Conservation (phyloP, 2,797 vertebrate species). For the Neosalanx taihuensis region DNA sequence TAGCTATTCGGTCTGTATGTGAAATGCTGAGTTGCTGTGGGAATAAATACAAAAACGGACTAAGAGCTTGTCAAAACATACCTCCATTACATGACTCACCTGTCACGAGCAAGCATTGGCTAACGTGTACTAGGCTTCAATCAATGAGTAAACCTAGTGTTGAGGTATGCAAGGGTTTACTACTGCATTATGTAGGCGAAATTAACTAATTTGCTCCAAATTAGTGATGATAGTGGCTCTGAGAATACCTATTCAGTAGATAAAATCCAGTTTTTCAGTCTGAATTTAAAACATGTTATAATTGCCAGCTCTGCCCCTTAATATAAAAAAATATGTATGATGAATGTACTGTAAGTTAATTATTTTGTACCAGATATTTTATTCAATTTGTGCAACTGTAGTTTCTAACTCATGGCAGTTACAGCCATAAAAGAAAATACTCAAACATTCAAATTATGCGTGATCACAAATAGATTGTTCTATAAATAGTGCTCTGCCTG, state of each 20-base stretch:
- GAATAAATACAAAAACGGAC: conserved; percentile 1
- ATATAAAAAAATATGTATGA: too few relatives aligned
- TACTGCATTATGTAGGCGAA: background rate
- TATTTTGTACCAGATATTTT: background rate
- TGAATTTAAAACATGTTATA: too few relatives aligned
- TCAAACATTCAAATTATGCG: background rate
- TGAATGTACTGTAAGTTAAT: background rate
- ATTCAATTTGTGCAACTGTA: background rate
- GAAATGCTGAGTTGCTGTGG: background rate
- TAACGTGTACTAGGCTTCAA: background rate
- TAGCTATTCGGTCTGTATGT: conserved; percentile 2
- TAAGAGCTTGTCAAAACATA: background rate
- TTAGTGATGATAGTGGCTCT: background rate
- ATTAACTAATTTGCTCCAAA: background rate
- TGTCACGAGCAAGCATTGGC: background rate
- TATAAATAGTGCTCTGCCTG: too few relatives aligned
- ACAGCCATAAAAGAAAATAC: background rate
- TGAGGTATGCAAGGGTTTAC: background rate
- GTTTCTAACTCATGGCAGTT: background rate
- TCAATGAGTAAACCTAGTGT: background rate
- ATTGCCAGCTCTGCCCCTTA: too few relatives aligned
- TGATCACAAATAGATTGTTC: background rate
- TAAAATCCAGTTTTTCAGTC: too few relatives aligned
- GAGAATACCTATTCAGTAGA: background rate
- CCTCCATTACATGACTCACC: background rate